These are phyloP conservation scores for Batillaria attramentaria DNA, from an alignment of 1,140 invertebrate species.

Conservation along the genomic window DNA sequence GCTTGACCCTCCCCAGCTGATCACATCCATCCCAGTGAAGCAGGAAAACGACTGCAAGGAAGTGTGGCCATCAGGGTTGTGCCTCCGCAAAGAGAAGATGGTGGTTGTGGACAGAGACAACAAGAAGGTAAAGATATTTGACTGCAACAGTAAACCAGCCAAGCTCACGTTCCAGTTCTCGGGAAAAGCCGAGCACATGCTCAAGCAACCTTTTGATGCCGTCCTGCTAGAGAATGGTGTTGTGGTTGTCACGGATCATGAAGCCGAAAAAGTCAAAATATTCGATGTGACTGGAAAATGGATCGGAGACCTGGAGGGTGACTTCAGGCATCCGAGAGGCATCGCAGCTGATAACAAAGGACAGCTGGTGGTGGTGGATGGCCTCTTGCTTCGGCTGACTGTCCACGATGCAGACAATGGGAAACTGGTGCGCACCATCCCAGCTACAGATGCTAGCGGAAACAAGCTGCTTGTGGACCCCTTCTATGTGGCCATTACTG, in stretches of 20 bases:
- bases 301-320: constrained; percentile 50
- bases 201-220: constrained; percentile 63
- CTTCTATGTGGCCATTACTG: constrained; percentile 58
- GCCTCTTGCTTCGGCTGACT: constrained; percentile 51
- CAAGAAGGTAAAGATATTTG: constrained; percentile 62
- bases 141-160: constrained; percentile 46
- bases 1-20: constrained; percentile 42
- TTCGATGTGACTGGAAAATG: constrained; percentile 55
- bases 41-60: constrained; percentile 51
- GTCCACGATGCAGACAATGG: constrained; percentile 59
- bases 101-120: constrained; percentile 66
- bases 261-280: constrained; percentile 62
- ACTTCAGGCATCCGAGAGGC: constrained; percentile 65
- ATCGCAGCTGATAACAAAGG: constrained; percentile 60
- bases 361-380: constrained; percentile 65
- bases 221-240: constrained; percentile 58
- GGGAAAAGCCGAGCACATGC: constrained; percentile 49
- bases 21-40: constrained; percentile 47
- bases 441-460: constrained; percentile 47
- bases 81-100: constrained; percentile 45
- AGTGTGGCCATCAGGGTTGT: constrained; percentile 65
- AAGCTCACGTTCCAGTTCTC: constrained; percentile 45
- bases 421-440: constrained; percentile 51
- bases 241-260: constrained; percentile 66
- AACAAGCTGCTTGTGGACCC: constrained; percentile 60